Evolutionary conservation across 2,113 vertebrate genomes (phyloP).

Genomic region (Hemiscyllium ocellatum): DNA sequence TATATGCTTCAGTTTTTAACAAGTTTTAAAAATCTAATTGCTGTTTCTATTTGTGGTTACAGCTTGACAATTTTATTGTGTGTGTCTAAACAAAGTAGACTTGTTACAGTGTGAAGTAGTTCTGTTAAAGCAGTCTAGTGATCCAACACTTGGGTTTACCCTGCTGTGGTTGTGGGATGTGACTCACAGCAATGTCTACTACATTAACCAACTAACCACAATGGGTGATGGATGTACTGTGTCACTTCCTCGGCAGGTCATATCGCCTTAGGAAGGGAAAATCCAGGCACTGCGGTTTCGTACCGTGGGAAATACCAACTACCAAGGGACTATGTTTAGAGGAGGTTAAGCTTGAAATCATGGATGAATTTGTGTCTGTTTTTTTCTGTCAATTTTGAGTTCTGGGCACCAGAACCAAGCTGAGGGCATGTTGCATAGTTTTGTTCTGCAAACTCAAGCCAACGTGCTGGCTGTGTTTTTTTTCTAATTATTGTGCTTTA

Average conservation of each 20-base stretch:
- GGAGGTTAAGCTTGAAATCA: neutral
- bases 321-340: neutral
- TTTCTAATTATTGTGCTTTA: neutral
- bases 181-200: neutral
- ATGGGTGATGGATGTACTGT: constrained; percentile 8
- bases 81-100: neutral
- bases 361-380: neutral
- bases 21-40: neutral
- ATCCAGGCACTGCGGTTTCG: neutral
- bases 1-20: neutral
- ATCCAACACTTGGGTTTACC: neutral
- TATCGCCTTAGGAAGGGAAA: neutral
- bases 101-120: neutral
- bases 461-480: neutral
- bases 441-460: neutral
- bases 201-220: neutral
- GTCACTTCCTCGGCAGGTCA: neutral
- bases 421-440: neutral
- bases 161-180: neutral
- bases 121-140: neutral
- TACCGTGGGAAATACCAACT: neutral
- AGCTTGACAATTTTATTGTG: neutral
- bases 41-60: neutral
- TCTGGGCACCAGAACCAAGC: neutral
- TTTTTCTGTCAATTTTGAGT: neutral